Evolutionary conservation across 2,888 invertebrate genomes (phyloP).

Genomic region (Athalia cordata): DNA sequence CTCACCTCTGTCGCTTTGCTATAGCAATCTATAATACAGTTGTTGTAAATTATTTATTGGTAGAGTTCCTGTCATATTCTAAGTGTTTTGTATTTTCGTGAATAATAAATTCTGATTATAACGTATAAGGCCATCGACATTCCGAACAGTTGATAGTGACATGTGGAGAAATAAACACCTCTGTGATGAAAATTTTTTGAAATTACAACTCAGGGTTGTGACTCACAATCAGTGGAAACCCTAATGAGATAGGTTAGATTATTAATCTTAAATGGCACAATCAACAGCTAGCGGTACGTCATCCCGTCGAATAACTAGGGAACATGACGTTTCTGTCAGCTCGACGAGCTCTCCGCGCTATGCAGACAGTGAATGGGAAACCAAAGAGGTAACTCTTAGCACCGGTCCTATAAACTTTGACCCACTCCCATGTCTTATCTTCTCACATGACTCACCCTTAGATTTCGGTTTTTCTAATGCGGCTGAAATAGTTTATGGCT

Average conservation of each 20-base stretch:
- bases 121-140: neutral
- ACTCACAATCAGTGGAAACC: conserved; percentile 1
- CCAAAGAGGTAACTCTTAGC: conserved; percentile 79
- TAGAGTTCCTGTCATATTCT: conserved; percentile 35
- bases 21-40: neutral
- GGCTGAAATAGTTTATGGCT: neutral
- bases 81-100: conserved; percentile 35
- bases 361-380: conserved; percentile 86
- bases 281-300: conserved; percentile 79
- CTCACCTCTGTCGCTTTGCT: too few species aligned
- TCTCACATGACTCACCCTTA: neutral
- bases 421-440: neutral
- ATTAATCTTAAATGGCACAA: conserved; percentile 77
- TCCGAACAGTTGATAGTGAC: neutral
- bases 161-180: conserved; percentile 1
- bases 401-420: neutral
- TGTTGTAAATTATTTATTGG: conserved; percentile 27
- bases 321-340: conserved; percentile 78
- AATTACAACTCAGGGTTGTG: neutral
- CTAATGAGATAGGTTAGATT: conserved; percentile 32
- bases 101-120: neutral
- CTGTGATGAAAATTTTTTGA: neutral
- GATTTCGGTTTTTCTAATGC: neutral
- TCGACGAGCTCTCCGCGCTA: conserved; percentile 78
- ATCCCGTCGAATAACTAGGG: conserved; percentile 78